Evolutionary conservation across 1,140 invertebrate genomes (phyloP), one percentile per base, ranked within the genome.

Genomic region (Drosophila littoralis): DNA sequence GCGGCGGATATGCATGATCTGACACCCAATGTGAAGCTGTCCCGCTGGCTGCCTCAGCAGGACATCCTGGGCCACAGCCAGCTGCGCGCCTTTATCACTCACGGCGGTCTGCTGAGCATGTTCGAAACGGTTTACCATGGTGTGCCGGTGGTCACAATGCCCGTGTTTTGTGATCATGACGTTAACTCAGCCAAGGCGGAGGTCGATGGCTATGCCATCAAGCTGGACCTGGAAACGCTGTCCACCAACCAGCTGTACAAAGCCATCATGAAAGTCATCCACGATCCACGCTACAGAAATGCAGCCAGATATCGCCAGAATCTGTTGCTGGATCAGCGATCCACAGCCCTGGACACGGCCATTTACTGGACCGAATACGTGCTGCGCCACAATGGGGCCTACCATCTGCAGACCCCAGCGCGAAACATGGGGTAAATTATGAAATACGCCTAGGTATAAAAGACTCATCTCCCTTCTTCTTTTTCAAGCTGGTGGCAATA

Each of bases 41-140:
- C 94, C 1, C 94, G 95, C 46, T 97, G 96, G 96, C 92, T 97
- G 75, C 96, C 96, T 1, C 96, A 97, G 90, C 96, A 97, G 85
- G 96, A 97, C 88, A 93, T 97, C 33, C 93, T 97, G 38, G 96
- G 96, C 17, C 96, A 97, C 89, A 93, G 94, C 2, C 96, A 96
- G 77, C 93, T 96, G 4, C 93, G 94, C 45, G 96, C 96, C 0
- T 97, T 97, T 81, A 94, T 97, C 1, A 97, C 96, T 0, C 97
- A 98, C 90, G 96, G 96, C 5, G 97, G 97, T 9, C 91, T 97
- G 3, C 93, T 97, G 51, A 96, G 96, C 69, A 95, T 97, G 92
- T 96, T 95, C 81, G 97, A 98, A 88, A 96, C 96, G 0, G 95
- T 96, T 6, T 97, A 95, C 85, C 95, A 96, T 81, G 96, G 95